Base-by-base conservation (phyloP, 2,113 vertebrate genomes). In the Podarcis raffonei region DNA sequence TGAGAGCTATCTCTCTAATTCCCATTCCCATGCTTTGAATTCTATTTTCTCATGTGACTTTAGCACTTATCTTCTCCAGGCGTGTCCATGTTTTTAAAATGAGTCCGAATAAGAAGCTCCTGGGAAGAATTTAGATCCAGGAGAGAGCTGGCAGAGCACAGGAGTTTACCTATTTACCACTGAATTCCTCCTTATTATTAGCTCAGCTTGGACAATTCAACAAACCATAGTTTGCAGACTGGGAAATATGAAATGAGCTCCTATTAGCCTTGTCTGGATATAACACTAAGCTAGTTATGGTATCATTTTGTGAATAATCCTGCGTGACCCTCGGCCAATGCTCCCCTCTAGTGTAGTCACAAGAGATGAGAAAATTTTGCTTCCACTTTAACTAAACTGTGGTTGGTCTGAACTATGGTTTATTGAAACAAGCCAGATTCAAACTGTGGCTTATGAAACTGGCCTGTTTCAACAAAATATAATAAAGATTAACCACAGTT, bases 11-110 rank as follows among this genome's bases (percentile, higher is more conserved):
- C 35, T 81, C 75, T 91, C 48, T 89, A 48, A 83, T 89, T 90
- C 88, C 81, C 72, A 86, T 82, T 25, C 89, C 86, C 75, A 11
- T 20, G 48, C 91, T 48, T 76, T 16, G 57, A 90, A 79, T 93
- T 89, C 48, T 88, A 93, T 88, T 62, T 62, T 62, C 20, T 11
- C 48, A 65, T n/a, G 35, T 13, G 42, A 68, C 9, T 39, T 30
- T 68, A 23, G 62, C 23, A 42, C 25, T 68, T 16, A 2, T 25
- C 23, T 27, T 68, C 62, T 27, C 81, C 81, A 83, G 37, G 42
- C 11, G 3, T 48, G 20, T 32, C 48, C 30, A 30, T 57, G 16
- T 66, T 37, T 82, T 37, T 9, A 25, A 42, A 37, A 15, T 15
- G 30, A 59, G 48, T 59, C 30, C 20, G 16, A 16, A 16, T 81